Percentiles rank a stretch among this genome's conserved stretches.
phyloP scores from a whole-genome alignment of 2,888 invertebrate species.

The Hypercompe scribonia region DNA sequence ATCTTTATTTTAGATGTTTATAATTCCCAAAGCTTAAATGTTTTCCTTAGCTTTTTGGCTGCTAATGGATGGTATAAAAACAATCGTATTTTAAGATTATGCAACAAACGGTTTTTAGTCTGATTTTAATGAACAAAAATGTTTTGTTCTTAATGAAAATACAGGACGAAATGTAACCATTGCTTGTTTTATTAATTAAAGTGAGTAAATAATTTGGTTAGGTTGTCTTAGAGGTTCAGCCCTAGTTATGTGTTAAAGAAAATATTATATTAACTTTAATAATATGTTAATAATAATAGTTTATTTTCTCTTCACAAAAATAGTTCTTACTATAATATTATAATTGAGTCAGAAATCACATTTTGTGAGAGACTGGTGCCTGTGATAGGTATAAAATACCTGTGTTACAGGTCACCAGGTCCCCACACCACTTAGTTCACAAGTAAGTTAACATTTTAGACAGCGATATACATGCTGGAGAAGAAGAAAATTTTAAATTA shows the following conservation, averaged over 20 bases:
- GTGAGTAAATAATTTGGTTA: slow-evolving; percentile 11
- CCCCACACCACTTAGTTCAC: too few species aligned
- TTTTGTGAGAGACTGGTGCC: too few species aligned
- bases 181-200: slow-evolving; percentile 42
- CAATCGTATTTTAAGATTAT: slow-evolving; percentile 61
- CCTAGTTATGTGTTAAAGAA: slow-evolving; percentile 14
- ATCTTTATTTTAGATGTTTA: slow-evolving; percentile 65
- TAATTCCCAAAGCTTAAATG: slow-evolving; percentile 62
- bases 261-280: neutral
- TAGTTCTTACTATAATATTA: too few species aligned
- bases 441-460: too few species aligned
- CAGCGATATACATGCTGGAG: too few species aligned
- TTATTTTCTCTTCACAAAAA: too few species aligned
- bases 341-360: too few species aligned
- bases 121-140: slow-evolving; percentile 62
- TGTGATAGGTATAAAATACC: too few species aligned
- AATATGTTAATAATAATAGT: too few species aligned
- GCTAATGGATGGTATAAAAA: slow-evolving; percentile 72
- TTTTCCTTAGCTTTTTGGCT: slow-evolving; percentile 59
- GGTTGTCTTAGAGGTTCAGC: slow-evolving; percentile 4
- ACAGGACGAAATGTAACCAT: slow-evolving; percentile 31
- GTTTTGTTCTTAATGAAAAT: slow-evolving; percentile 44
- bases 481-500: too few species aligned
- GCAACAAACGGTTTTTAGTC: slow-evolving; percentile 56
- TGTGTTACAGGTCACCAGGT: too few species aligned